Percentiles rank a stretch among this genome's conserved stretches.
Conservation (phyloP, 2,113 vertebrate genomes). For the Beaufortia kweichowensis region DNA sequence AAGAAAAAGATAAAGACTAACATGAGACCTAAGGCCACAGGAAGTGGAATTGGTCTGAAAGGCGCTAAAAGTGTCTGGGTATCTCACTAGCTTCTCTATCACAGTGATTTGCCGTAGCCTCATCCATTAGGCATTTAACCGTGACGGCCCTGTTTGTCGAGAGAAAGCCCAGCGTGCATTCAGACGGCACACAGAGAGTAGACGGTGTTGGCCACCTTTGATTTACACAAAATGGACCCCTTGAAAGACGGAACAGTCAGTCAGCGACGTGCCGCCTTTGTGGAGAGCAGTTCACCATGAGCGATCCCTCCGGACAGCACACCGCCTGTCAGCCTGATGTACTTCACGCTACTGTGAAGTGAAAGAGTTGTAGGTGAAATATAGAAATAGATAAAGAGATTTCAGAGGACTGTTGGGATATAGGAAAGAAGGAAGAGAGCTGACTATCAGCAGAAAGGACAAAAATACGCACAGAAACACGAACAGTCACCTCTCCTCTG, state of each 20-base stretch:
- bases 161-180: constrained; percentile 49
- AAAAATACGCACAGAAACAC: constrained; percentile 35
- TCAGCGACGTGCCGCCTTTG: constrained; percentile 60
- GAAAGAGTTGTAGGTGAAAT: constrained; percentile 41
- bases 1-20: constrained; percentile 64
- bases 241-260: constrained; percentile 60
- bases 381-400: constrained; percentile 32
- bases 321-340: constrained; percentile 62
- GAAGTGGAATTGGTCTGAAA: constrained; percentile 57
- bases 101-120: not conserved
- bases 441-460: constrained; percentile 43
- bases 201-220: constrained; percentile 66
- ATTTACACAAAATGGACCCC: constrained; percentile 59
- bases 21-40: constrained; percentile 67
- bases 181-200: constrained; percentile 48
- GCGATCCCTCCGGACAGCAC: constrained; percentile 52
- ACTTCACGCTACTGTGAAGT: constrained; percentile 64
- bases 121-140: constrained; percentile 67
- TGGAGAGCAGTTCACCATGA: constrained; percentile 60
- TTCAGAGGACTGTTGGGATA: constrained; percentile 19
- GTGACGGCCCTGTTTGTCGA: constrained; percentile 52
- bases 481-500: constrained; percentile 37
- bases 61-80: constrained; percentile 12
- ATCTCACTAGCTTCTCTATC: not conserved
- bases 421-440: constrained; percentile 33